phyloP scores from a whole-genome alignment of 1,140 invertebrate species.

The Colletes gigas region DNA sequence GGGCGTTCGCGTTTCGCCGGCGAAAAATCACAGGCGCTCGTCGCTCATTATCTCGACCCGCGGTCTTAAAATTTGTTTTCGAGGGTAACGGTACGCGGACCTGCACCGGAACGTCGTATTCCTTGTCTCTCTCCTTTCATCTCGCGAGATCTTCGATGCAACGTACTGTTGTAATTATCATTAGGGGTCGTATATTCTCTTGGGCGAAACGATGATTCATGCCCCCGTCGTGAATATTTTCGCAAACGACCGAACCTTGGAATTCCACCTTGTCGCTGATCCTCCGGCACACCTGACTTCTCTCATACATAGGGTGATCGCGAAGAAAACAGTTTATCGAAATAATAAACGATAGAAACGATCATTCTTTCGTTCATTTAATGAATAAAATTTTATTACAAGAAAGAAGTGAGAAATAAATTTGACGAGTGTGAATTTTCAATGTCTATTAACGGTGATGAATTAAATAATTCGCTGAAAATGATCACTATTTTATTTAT shows the following conservation, averaged over 20 bases:
- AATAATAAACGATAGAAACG: too few species aligned
- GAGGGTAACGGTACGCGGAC: conserved; percentile 13
- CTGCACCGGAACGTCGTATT: not conserved
- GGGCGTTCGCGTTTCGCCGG: too few species aligned
- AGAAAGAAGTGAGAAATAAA: too few species aligned
- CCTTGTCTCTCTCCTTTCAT: not conserved
- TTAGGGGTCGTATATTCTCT: conserved; percentile 21
- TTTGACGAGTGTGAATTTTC: too few species aligned
- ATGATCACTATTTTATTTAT: too few species aligned
- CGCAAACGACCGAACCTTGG: not conserved
- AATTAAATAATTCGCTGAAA: too few species aligned
- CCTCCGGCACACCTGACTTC: not conserved
- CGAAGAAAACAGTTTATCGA: too few species aligned
- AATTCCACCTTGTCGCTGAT: not conserved
- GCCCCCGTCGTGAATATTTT: not conserved
- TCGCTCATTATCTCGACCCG: conserved; percentile 8
- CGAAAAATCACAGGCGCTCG: too few species aligned
- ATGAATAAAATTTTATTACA: too few species aligned
- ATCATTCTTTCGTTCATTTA: too few species aligned
- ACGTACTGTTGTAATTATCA: conserved; percentile 26
- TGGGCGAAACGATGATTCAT: conserved; percentile 1
- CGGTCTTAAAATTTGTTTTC: not conserved
- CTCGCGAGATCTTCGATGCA: not conserved
- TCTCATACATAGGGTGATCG: too few species aligned
- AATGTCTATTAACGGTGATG: too few species aligned